These are phyloP conservation scores for Coendou prehensilis DNA, from an alignment of 2,797 vertebrate genomes.

Conservation along the genomic window DNA sequence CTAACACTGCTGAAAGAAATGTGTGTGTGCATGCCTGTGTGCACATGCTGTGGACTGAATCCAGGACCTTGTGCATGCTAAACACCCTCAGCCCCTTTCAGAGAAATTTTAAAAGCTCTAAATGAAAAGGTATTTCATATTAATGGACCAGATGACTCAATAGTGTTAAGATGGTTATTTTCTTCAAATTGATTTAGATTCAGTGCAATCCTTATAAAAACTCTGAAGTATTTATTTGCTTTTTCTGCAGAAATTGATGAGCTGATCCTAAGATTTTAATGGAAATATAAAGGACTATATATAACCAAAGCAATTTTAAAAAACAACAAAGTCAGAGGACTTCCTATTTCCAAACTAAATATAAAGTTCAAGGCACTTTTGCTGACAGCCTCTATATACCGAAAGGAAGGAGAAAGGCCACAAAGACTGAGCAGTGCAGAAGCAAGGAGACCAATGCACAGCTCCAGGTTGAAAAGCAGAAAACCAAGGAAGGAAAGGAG, in stretches of 20 bases:
- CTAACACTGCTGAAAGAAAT: not conserved
- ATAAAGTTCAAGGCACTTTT: not conserved
- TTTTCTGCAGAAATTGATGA: not conserved
- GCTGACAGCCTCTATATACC: not conserved
- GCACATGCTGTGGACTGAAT: not conserved
- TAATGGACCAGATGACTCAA: not conserved
- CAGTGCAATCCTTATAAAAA: not conserved
- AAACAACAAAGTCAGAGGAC: not conserved
- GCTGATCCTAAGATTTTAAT: slow-evolving; percentile 3
- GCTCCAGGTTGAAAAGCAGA: slow-evolving; percentile 96
- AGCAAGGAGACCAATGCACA: slow-evolving; percentile 96
- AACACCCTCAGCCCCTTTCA: not conserved
- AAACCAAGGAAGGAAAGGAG: slow-evolving; percentile 91
- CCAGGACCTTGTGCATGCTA: not conserved
- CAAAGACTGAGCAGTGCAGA: slow-evolving; percentile 94
- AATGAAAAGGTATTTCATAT: not conserved
- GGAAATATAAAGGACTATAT: slow-evolving; percentile 8
- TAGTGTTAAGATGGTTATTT: not conserved
- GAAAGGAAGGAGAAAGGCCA: slow-evolving; percentile 94
- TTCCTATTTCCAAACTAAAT: slow-evolving; percentile 14
- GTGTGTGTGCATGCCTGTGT: not conserved
- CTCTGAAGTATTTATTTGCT: not conserved
- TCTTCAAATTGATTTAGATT: not conserved
- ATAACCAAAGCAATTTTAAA: slow-evolving; percentile 32
- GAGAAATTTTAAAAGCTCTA: not conserved